Conservation (phyloP, 30 jellyfish, hydroid and myxozoan species). For the Cassiopea xamachana region DNA sequence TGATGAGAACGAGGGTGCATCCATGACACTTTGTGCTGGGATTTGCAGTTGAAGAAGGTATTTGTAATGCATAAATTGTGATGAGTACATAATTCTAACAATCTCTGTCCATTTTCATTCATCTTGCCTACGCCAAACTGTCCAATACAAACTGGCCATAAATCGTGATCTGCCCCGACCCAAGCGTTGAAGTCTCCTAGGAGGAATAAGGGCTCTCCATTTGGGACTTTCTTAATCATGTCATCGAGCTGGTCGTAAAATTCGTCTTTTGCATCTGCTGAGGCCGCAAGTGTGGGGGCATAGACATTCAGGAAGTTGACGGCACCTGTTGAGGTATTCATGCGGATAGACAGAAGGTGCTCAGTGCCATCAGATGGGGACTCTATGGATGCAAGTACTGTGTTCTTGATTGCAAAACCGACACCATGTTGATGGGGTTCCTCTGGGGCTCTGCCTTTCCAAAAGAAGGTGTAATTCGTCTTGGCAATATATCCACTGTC, state of each 20-base stretch:
- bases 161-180: constrained; percentile 47
- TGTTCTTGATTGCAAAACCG: constrained; percentile 49
- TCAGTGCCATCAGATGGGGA: constrained; percentile 6
- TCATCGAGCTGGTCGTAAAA: constrained; percentile 24
- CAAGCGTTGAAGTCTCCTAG: constrained; percentile 64
- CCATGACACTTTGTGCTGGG: constrained; percentile 55
- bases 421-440: constrained; percentile 30
- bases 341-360: constrained; percentile 4
- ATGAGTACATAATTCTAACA: constrained; percentile 33
- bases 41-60: constrained; percentile 55
- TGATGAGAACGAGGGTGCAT: constrained; percentile 43
- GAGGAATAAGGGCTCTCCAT: constrained; percentile 7
- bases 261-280: constrained; percentile 42
- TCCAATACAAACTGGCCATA: constrained; percentile 54
- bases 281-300: constrained; percentile 40
- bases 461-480: constrained; percentile 41
- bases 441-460: constrained; percentile 19
- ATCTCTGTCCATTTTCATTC: constrained; percentile 57
- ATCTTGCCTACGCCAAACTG: constrained; percentile 48
- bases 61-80: constrained; percentile 38
- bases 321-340: constrained; percentile 2
- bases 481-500: constrained; percentile 13
- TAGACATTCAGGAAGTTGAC: constrained; percentile 19
- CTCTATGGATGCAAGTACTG: neutral
- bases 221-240: constrained; percentile 15